phyloP scores from a whole-genome alignment of 2,888 invertebrate species.

The Zootermopsis nevadensis region DNA sequence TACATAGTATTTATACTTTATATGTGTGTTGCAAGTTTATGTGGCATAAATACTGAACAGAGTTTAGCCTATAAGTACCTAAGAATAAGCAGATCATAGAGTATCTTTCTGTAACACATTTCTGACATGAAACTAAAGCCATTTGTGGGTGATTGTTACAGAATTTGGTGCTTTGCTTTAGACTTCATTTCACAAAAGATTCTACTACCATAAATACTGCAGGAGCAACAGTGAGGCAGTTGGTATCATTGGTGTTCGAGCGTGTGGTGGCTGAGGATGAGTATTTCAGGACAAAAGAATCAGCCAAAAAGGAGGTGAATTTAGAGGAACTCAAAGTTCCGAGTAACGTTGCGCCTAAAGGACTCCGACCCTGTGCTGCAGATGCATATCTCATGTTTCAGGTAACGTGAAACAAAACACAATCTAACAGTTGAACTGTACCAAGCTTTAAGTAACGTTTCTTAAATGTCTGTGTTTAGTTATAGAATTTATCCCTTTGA shows the following conservation, averaged over 20 bases:
- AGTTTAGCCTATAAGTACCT: too few relatives aligned
- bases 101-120: too few relatives aligned
- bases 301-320: slow-evolving; percentile 68
- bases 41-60: too few relatives aligned
- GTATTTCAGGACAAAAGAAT: slow-evolving; percentile 60
- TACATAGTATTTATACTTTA: too few relatives aligned
- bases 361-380: slow-evolving; percentile 86
- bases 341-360: slow-evolving; percentile 82
- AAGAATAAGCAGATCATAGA: too few relatives aligned
- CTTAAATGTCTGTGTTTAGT: too few relatives aligned
- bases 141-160: slow-evolving; percentile 61
- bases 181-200: slow-evolving; percentile 95
- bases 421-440: not conserved
- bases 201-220: slow-evolving; percentile 96
- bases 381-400: slow-evolving; percentile 97
- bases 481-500: too few relatives aligned
- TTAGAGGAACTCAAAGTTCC: slow-evolving; percentile 83
- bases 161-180: slow-evolving; percentile 95
- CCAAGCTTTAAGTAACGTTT: too few relatives aligned
- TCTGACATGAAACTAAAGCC: too few relatives aligned
- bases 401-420: slow-evolving; percentile 63
- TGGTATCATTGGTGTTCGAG: slow-evolving; percentile 93
- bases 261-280: slow-evolving; percentile 82
- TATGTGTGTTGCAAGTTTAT: too few relatives aligned
- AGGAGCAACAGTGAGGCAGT: slow-evolving; percentile 95